Conservation (phyloP, 2,888 invertebrate genomes). For the Eilema depressum region DNA sequence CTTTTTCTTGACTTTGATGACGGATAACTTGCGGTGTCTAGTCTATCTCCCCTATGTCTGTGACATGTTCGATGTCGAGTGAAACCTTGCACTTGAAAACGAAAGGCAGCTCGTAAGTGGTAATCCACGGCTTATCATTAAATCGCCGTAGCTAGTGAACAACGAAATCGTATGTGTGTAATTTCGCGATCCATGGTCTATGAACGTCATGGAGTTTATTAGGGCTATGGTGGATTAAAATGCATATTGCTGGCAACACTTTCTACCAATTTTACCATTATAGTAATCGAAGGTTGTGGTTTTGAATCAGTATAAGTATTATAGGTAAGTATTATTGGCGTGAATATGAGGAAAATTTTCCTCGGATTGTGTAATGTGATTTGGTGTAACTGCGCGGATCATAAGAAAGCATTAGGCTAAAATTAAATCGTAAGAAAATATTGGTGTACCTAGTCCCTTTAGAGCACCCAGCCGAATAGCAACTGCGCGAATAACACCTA, state of each 20-base stretch:
- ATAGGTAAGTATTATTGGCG: background rate
- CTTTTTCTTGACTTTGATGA: background rate
- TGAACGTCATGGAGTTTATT: background rate
- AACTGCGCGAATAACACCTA: no score
- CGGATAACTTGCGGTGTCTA: background rate
- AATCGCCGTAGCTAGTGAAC: background rate
- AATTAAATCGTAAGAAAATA: background rate
- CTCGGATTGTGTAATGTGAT: background rate
- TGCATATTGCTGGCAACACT: background rate
- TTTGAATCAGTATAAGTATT: slow-evolving; percentile 1
- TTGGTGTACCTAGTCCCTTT: no score
- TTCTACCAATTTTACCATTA: slow-evolving; percentile 3
- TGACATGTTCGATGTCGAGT: slow-evolving; percentile 40
- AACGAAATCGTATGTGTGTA: slow-evolving; percentile 8
- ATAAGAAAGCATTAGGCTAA: background rate
- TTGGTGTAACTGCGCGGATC: background rate
- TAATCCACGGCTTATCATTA: slow-evolving; percentile 14
- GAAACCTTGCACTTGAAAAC: slow-evolving; percentile 72
- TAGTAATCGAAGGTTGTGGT: slow-evolving; percentile 1
- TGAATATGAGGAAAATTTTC: background rate
- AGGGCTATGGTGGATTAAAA: background rate
- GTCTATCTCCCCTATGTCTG: background rate
- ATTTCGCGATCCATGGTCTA: background rate
- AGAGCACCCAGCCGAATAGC: no score
- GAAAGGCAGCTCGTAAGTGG: slow-evolving; percentile 49